These are phyloP conservation scores for Andrena bicolor DNA, from an alignment of 2,888 invertebrate species.

Conservation along the genomic window DNA sequence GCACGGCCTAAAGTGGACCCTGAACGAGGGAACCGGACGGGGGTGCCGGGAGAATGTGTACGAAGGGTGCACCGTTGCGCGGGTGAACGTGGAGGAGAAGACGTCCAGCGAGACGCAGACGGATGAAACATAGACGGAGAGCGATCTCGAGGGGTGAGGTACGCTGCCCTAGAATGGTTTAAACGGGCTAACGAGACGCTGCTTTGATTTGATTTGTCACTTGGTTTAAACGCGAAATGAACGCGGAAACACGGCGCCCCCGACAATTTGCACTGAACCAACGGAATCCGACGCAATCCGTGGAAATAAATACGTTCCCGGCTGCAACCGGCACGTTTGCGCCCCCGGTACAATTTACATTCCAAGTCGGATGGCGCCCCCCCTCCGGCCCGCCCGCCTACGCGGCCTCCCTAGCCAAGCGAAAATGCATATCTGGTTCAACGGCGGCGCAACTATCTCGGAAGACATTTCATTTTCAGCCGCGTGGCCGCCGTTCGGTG, in stretches of 20 bases:
- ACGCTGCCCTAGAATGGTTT: constrained; percentile 54
- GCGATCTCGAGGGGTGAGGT: constrained; percentile 53
- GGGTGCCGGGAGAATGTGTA: constrained; percentile 7
- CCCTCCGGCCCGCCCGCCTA: not conserved
- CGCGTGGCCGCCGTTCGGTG: constrained; percentile 49
- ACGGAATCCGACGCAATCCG: constrained; percentile 65
- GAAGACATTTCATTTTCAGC: constrained; percentile 81
- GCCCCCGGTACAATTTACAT: constrained; percentile 66
- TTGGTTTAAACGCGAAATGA: constrained; percentile 73
- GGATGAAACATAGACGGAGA: constrained; percentile 27
- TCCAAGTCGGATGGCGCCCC: constrained; percentile 64
- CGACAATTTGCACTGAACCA: constrained; percentile 62
- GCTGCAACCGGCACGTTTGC: constrained; percentile 45
- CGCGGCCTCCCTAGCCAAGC: constrained; percentile 26
- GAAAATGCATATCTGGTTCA: constrained; percentile 63
- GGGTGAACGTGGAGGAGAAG: not conserved
- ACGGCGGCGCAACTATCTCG: constrained; percentile 77
- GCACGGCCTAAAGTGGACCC: constrained; percentile 43
- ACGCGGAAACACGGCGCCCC: constrained; percentile 64
- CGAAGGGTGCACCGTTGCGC: not conserved
- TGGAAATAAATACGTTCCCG: constrained; percentile 66
- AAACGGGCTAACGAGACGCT: constrained; percentile 76
- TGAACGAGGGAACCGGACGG: constrained; percentile 4
- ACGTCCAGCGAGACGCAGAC: not conserved
- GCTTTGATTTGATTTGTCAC: constrained; percentile 80